These are phyloP conservation scores for Drymonia ruficornis DNA, from an alignment of 2,888 invertebrate genomes.

Conservation along the genomic window DNA sequence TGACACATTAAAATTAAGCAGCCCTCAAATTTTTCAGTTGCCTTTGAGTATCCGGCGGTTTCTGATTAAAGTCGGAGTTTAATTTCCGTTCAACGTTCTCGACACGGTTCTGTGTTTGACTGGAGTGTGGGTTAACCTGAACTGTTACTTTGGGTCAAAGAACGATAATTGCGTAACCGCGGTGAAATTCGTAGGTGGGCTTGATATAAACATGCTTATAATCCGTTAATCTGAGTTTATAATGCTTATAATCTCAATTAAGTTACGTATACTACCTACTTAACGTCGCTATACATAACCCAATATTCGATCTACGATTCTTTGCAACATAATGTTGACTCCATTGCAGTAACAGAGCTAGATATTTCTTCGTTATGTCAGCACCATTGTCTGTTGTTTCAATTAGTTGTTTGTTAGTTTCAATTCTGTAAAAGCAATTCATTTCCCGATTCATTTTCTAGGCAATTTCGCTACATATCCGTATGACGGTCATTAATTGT, in stretches of 20 bases:
- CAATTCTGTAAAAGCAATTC: too few relatives aligned
- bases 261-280: background rate
- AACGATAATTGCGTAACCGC: background rate
- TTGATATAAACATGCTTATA: too few relatives aligned
- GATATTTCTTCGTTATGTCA: too few relatives aligned
- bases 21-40: too few relatives aligned
- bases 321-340: background rate
- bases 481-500: too few relatives aligned
- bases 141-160: slow-evolving; percentile 3
- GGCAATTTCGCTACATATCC: too few relatives aligned
- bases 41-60: background rate
- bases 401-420: too few relatives aligned
- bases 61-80: background rate
- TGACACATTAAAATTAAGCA: too few relatives aligned
- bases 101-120: background rate
- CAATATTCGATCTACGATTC: background rate
- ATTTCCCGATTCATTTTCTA: too few relatives aligned
- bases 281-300: background rate
- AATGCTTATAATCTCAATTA: background rate
- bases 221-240: too few relatives aligned
- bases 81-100: background rate
- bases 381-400: too few relatives aligned
- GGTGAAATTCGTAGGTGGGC: background rate
- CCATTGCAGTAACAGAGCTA: too few relatives aligned
- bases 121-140: slow-evolving; percentile 2